Evolutionary conservation across 2,797 vertebrate species (phyloP).

Genomic region (Delichon dasypus): DNA sequence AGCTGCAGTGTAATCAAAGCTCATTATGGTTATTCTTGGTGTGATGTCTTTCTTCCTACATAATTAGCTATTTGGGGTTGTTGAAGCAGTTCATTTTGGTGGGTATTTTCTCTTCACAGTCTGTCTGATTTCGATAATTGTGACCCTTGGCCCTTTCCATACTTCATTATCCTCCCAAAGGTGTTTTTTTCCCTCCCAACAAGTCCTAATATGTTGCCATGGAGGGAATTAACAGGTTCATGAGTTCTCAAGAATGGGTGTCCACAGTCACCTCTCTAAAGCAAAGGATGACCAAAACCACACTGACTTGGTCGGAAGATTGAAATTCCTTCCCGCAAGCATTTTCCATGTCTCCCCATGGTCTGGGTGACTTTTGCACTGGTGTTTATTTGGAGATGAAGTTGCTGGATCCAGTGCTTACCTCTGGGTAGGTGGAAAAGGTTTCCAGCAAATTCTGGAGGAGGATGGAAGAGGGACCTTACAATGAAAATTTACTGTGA

Average conservation of each 20-base stretch:
- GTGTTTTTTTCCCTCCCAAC: neutral
- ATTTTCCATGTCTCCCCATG: neutral
- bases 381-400: neutral
- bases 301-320: neutral
- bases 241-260: neutral
- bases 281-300: neutral
- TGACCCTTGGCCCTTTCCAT: slow-evolving; percentile 7
- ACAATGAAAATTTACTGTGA: neutral
- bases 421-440: neutral
- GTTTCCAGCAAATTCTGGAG: neutral
- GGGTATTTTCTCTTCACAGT: slow-evolving; percentile 19
- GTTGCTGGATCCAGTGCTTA: neutral
- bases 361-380: neutral
- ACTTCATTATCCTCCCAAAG: neutral
- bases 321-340: neutral
- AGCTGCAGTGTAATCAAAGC: slow-evolving; percentile 75
- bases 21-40: slow-evolving; percentile 80
- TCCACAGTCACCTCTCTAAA: neutral
- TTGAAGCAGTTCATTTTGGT: slow-evolving; percentile 47
- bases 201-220: slow-evolving; percentile 41
- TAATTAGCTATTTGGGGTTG: slow-evolving; percentile 67
- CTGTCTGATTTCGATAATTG: slow-evolving; percentile 32
- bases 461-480: neutral
- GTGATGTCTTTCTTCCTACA: slow-evolving; percentile 62
- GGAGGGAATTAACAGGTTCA: slow-evolving; percentile 51